Conservation (phyloP, 2,888 invertebrate species). For the Arctia plantaginis region DNA sequence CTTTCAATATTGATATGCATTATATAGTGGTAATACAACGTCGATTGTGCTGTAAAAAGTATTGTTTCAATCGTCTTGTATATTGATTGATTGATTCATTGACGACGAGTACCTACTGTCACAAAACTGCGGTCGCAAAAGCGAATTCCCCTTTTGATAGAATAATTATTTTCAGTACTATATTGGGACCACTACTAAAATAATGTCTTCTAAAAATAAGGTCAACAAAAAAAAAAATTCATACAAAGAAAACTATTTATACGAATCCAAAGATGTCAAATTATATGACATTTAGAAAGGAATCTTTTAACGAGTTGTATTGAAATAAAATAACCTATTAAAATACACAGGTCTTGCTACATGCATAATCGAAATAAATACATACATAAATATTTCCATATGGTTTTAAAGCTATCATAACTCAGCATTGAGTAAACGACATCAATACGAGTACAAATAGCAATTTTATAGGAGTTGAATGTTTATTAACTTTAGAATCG, state of each 20-base stretch:
- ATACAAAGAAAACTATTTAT: no score
- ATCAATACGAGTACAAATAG: conserved; percentile 26
- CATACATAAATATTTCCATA: conserved; percentile 5
- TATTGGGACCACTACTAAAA: no score
- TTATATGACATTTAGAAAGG: not conserved
- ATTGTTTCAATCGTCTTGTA: conserved; percentile 30
- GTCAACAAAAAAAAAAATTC: not conserved
- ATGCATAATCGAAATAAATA: not conserved
- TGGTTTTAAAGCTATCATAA: conserved; percentile 21
- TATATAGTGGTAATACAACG: conserved; percentile 25
- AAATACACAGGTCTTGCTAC: conserved; percentile 1
- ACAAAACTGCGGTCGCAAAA: no score
- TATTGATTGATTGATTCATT: conserved; percentile 30
- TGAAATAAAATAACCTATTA: not conserved
- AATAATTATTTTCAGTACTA: no score
- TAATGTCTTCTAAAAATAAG: conserved; percentile 13
- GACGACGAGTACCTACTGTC: conserved; percentile 11
- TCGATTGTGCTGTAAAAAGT: conserved; percentile 29
- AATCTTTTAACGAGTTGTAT: not conserved
- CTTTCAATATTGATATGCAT: conserved; percentile 26
- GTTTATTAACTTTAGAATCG: conserved; percentile 35
- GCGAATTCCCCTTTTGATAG: no score
- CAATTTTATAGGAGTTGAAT: conserved; percentile 31
- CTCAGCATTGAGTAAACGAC: conserved; percentile 27
- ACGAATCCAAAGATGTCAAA: not conserved